A percentile compares a stretch with the other conserved stretches of the same genome.
These are phyloP conservation scores for Xanthia togata DNA, from an alignment of 2,888 invertebrate species.

Conservation along the genomic window DNA sequence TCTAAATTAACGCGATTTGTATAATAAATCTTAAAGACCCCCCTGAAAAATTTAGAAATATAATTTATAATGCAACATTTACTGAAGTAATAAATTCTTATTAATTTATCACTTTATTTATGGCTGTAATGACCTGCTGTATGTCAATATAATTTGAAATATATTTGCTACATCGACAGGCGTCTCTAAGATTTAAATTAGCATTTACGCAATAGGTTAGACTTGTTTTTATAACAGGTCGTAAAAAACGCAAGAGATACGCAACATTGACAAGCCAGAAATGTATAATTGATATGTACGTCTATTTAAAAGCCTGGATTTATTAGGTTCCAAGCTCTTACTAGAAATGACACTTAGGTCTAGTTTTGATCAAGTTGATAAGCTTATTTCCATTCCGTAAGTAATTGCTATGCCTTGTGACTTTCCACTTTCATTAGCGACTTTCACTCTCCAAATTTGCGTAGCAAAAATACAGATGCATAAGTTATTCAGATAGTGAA, in stretches of 20 bases:
- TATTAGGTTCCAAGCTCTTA: slow-evolving; percentile 28
- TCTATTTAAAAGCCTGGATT: slow-evolving; percentile 35
- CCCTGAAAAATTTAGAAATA: slow-evolving; percentile 36
- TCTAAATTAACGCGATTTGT: slow-evolving; percentile 16
- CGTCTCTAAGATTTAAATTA: slow-evolving; percentile 49
- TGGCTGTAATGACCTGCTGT: slow-evolving; percentile 45
- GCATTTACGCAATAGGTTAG: slow-evolving; percentile 56
- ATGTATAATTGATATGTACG: slow-evolving; percentile 33
- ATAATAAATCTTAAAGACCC: slow-evolving; percentile 26
- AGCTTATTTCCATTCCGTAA: slow-evolving; percentile 43
- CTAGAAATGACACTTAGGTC: slow-evolving; percentile 20
- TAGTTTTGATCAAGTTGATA: slow-evolving; percentile 42
- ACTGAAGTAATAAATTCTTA: slow-evolving; percentile 39
- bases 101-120: slow-evolving; percentile 42
- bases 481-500: slow-evolving; percentile 43
- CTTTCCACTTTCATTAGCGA: slow-evolving; percentile 61
- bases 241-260: slow-evolving; percentile 54
- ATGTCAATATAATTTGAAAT: slow-evolving; percentile 45
- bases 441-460: slow-evolving; percentile 53
- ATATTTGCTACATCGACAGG: slow-evolving; percentile 50
- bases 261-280: slow-evolving; percentile 46
- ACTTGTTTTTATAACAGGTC: slow-evolving; percentile 58
- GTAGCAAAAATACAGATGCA: slow-evolving; percentile 47
- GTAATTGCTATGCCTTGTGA: slow-evolving; percentile 28
- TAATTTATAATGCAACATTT: slow-evolving; percentile 29